Base-by-base conservation (phyloP, 2,113 vertebrate species). In the Cyphomyrus plagiostoma region DNA sequence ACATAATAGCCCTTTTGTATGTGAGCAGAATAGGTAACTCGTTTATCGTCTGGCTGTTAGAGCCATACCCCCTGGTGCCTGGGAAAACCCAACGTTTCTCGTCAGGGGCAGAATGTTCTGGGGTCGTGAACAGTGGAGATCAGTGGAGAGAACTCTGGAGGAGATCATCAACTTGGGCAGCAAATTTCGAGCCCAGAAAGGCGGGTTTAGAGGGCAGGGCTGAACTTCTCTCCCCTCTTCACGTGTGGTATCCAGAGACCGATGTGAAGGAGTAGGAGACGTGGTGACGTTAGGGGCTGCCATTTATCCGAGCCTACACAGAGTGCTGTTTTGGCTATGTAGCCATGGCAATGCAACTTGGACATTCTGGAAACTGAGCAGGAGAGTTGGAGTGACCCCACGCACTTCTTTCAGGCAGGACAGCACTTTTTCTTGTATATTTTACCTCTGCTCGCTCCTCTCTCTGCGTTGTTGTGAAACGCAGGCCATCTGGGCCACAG, bases 401-500 rank as follows among this genome's bases (percentile, higher is more conserved):
- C 23, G 4, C 11, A 45, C n/a, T 89, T 80, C 85, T 56, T 39
- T 53, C n/a, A 39, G n/a, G 85, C 50, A 52, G 30, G 50, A 56
- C 50, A 30, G n/a, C 50, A 35, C 85, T 87, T 56, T 19, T 35
- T 87, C 48, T 21, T 53, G 50, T 56, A 21, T 21, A 87, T 39
- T 56, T 87, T 35, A 4, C 30, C 88, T 80, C n/a, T 17, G 15
- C 46, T 23, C 58, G 8, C 15, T 42, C 45, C 39, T 45, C 74
- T 45, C 50, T n/a, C 70, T 53, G 26, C 26, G 19, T 52, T 45
- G 70, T 30, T 52, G 88, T 50, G 88, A 82, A 82, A 53, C 21
- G 30, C 21, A 19, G 62, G 6, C 49, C 88, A 89, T 89, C 88
- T 89, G 88, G 10, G 39, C 8, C 30, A 49, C 88, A 89, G 49